Conservation (phyloP, 2,888 invertebrate species). For the Watsonalla cultraria region DNA sequence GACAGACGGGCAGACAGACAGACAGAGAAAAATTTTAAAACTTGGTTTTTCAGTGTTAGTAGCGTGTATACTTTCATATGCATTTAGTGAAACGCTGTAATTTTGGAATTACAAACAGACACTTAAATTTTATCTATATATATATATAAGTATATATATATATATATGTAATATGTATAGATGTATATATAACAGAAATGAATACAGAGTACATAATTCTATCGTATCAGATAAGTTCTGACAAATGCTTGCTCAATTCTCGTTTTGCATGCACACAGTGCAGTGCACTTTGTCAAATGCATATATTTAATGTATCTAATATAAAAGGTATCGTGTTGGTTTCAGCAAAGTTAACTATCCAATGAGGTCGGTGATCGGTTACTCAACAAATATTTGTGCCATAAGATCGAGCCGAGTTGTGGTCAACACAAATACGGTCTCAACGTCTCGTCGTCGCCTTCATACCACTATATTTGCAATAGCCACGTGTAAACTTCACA, state of each 20-base stretch:
- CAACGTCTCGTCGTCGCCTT: slow-evolving; percentile 21
- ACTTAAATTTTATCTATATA: too few species aligned
- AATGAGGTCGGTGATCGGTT: slow-evolving; percentile 58
- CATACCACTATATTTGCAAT: slow-evolving; percentile 5
- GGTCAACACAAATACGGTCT: slow-evolving; percentile 58
- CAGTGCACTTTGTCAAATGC: slow-evolving; percentile 16
- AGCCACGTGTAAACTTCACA: background rate
- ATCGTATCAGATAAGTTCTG: slow-evolving; percentile 6
- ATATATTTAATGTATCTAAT: slow-evolving; percentile 11
- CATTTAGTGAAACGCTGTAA: too few species aligned
- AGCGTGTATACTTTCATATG: too few species aligned
- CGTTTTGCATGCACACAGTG: slow-evolving; percentile 12
- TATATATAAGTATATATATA: too few species aligned
- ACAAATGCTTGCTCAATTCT: slow-evolving; percentile 5
- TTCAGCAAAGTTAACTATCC: slow-evolving; percentile 53
- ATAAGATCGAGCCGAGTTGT: slow-evolving; percentile 48
- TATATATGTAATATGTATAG: too few species aligned
- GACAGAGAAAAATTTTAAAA: too few species aligned
- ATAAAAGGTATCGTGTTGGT: slow-evolving; percentile 38
- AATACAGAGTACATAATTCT: slow-evolving; percentile 2
- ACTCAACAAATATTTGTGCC: slow-evolving; percentile 61
- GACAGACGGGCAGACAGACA: too few species aligned
- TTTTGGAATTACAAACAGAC: too few species aligned
- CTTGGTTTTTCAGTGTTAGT: too few species aligned
- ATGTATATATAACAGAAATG: background rate